Evolutionary conservation across 2,888 invertebrate genomes (phyloP).

Genomic region (Cephus pulcher): DNA sequence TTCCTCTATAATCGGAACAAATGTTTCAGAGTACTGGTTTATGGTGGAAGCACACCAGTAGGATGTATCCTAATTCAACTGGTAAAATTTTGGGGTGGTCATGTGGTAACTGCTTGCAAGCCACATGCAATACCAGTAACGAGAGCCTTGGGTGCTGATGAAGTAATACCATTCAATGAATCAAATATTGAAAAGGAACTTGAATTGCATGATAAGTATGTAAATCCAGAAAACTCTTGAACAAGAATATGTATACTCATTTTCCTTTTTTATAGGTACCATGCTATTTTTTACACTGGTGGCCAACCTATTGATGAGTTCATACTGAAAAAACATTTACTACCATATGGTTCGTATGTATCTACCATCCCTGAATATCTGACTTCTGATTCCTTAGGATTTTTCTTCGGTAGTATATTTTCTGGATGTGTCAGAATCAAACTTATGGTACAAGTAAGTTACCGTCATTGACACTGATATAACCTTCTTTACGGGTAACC

Average conservation of each 20-base stretch:
- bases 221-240: not conserved
- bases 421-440: conserved; percentile 65
- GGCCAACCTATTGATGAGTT: conserved; percentile 59
- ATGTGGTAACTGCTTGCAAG: conserved; percentile 70
- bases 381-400: conserved; percentile 69
- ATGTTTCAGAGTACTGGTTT: conserved; percentile 68
- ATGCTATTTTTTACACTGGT: conserved; percentile 69
- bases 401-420: conserved; percentile 67
- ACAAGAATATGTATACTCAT: not conserved
- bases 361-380: conserved; percentile 68
- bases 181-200: conserved; percentile 54
- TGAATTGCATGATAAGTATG: conserved; percentile 55
- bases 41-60: conserved; percentile 71
- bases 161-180: conserved; percentile 66
- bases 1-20: conserved; percentile 6
- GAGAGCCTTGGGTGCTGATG: conserved; percentile 70
- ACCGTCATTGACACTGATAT: conserved; percentile 4
- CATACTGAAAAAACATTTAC: conserved; percentile 58
- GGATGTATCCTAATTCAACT: conserved; percentile 73
- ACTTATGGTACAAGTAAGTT: conserved; percentile 65
- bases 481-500: not conserved
- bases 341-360: conserved; percentile 65
- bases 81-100: conserved; percentile 70
- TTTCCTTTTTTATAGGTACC: conserved; percentile 58
- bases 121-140: conserved; percentile 70